Evolutionary conservation across 1,140 invertebrate genomes (phyloP), one percentile per base, ranked within the genome.

Genomic region (Brachionus koreanus): DNA sequence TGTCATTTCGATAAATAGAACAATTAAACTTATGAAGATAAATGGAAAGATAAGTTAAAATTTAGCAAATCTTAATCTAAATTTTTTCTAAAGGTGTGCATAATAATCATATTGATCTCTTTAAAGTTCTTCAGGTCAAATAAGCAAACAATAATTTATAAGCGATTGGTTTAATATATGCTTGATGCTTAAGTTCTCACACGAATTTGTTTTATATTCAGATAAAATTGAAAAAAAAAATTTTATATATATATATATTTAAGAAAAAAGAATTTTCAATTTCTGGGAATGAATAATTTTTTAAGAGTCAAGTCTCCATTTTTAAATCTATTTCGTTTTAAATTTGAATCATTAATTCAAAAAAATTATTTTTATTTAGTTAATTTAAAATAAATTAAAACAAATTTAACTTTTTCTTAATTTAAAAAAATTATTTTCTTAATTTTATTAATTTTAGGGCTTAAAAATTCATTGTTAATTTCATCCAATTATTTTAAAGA

Each of bases 11-110:
- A 57, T 57, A 57, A 57, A 57, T 57, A 57, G 49, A 57, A 57
- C 49, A 57, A 57, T 57, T 9, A 25, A 57, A 7, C 49, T 23
- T 19, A 57, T 7, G 9, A 19, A 57, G 49, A 57, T 57, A 57
- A 57, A 57, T 57, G 49, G 49, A 57, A 57, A 57, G 49, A 57
- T 57, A 57, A 57, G 49, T 57, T 57, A 25, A 57, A 57, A 57
- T 57, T 57, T 19, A 19, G 49, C 16, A 57, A 57, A 57, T 57
- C 19, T 57, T 19, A 0, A 57, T 57, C 16, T 19, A 57, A 7
- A 57, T 23, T 57, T 49, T 57, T 57, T 25, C 5, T 57, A 19
- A 57, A 57, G 19, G 49, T 57, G 49, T 57, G 49, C 49, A 57
- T 57, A 57, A 16, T 57, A 57, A 57, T 57, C 49, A 57, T 19